Conservation (phyloP, 1,140 invertebrate species). For the Euwallacea fornicatus region DNA sequence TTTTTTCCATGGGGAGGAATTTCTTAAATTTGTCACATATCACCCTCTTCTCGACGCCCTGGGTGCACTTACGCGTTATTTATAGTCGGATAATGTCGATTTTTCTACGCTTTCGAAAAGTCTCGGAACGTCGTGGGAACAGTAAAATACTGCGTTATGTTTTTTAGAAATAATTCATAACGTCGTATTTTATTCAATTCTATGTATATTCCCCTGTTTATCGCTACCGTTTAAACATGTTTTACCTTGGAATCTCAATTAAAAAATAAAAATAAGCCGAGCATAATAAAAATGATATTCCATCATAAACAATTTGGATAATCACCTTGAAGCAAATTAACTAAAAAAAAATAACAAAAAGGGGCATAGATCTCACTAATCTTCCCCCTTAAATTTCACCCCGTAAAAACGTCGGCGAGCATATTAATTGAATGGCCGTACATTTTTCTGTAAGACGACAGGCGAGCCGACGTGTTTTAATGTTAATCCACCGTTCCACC, state of each 20-base stretch:
- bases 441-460: constrained; percentile 39
- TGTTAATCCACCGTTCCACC: constrained; percentile 35
- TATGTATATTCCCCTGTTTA: neutral
- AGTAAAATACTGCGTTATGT: constrained; percentile 30
- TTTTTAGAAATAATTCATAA: constrained; percentile 36
- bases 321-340: constrained; percentile 29
- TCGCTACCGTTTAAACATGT: neutral
- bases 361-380: constrained; percentile 31
- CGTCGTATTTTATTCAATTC: constrained; percentile 31
- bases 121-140: constrained; percentile 19
- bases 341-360: constrained; percentile 21
- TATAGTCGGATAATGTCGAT: constrained; percentile 33
- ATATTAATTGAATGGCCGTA: constrained; percentile 39
- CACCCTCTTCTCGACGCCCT: constrained; percentile 18
- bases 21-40: constrained; percentile 34
- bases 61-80: constrained; percentile 33
- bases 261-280: too few relatives aligned
- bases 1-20: constrained; percentile 21
- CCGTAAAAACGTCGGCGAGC: constrained; percentile 37
- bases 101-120: constrained; percentile 27
- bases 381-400: constrained; percentile 33
- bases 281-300: neutral
- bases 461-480: constrained; percentile 37
- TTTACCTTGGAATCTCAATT: too few relatives aligned
- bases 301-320: constrained; percentile 20